Base-by-base conservation (phyloP, 1,140 invertebrate species). In the Scylla paramamosain region DNA sequence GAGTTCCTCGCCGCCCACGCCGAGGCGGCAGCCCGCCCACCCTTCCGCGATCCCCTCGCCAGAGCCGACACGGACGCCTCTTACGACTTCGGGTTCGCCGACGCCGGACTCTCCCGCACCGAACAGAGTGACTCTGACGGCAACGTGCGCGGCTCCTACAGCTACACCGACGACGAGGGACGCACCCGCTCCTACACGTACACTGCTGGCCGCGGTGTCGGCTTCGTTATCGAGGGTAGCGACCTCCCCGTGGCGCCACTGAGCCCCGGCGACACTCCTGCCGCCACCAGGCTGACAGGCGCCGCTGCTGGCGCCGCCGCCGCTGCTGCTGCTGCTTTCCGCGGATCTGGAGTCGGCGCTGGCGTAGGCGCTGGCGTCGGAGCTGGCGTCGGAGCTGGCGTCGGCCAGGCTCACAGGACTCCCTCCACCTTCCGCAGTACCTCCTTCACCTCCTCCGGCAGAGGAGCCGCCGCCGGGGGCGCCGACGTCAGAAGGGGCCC, bases 111-210 rank as follows among this genome's bases (percentile, higher is more conserved):
- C 87, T 52, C 91, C 32, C 93, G 96, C 16, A 86, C 94, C 31
- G 96, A 96, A 82, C 92, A 67, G 12, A 83, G 90, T 87, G 96
- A 96, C 39, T 28, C 96, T 31, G 96, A 97, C 45, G 96, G 96
- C 25, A 96, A 94, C 45, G 96, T 97, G 0, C 93, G 96, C 20
- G 97, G 97, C 31, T 96, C 96, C 32, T 97, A 97, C 96, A 96
- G 96, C 86, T 97, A 97, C 96, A 96, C 96, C 31, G 97, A 97
- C 92, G 96, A 96, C 10, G 32, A 94, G 59, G 94, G 96, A 39
- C 95, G 96, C 84, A 96, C 92, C 48, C 94, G 96, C 88, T 91
- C 94, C 82, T 96, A 95, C 77, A 93, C 20, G n/a, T 96, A 96
- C 93, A 95, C 90, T 32, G 96, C 96, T 48, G 96, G 96, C 31